Percentiles rank a stretch among this genome's conserved stretches.
These are phyloP conservation scores for Tetrao urogallus DNA, from an alignment of 2,113 vertebrate genomes.

Conservation along the genomic window DNA sequence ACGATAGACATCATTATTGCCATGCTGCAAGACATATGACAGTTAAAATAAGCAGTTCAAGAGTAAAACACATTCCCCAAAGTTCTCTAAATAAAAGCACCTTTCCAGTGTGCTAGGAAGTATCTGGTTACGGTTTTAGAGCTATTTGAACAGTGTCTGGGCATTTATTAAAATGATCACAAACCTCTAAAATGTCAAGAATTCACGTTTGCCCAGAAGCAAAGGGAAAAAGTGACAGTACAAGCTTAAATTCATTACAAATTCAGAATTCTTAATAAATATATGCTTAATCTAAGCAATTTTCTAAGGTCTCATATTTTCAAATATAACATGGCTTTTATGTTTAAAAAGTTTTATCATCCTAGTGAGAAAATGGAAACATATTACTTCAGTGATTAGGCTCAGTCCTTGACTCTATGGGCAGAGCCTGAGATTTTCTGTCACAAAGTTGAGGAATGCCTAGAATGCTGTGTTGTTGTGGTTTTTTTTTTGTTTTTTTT, in stretches of 20 bases:
- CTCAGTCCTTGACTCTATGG: neutral
- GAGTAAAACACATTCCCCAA: neutral
- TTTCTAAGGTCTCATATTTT: neutral
- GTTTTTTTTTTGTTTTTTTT: rapidly evolving
- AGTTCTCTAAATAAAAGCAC: neutral
- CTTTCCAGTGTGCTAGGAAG: neutral
- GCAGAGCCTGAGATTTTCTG: neutral
- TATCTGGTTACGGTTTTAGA: neutral
- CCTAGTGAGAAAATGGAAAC: neutral
- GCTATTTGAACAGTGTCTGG: neutral
- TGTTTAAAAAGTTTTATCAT: neutral
- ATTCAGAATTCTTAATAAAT: neutral
- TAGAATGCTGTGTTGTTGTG: neutral
- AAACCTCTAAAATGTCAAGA: neutral
- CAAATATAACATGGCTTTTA: neutral
- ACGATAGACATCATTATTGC: neutral
- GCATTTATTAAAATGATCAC: neutral
- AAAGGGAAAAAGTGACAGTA: neutral
- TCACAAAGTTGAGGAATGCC: neutral
- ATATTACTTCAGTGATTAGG: neutral
- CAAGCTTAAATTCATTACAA: neutral
- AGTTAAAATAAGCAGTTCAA: neutral
- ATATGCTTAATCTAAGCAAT: neutral
- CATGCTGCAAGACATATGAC: neutral
- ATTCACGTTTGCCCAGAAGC: neutral